Conservation (phyloP, 2,888 invertebrate genomes). For the Gryllus longicercus region DNA sequence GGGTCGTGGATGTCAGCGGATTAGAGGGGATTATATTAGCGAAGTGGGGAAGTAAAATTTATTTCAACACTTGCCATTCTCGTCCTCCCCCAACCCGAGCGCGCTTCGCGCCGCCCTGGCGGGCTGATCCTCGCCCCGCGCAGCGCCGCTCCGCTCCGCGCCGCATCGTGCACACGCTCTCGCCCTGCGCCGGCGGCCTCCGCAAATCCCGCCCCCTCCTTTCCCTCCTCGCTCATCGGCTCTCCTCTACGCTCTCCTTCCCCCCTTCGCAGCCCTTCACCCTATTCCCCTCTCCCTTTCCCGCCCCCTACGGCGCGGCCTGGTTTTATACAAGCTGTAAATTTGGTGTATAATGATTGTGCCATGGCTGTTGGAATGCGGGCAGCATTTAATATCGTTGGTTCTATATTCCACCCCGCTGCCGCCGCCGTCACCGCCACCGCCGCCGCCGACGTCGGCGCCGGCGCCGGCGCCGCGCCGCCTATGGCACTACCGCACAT, state of each 20-base stretch:
- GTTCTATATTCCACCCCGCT: slow-evolving; percentile 42
- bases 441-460: slow-evolving; percentile 33
- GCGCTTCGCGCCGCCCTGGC: neutral
- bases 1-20: slow-evolving; percentile 29
- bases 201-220: neutral
- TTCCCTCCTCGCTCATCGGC: too few relatives aligned
- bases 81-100: neutral
- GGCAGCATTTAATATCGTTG: slow-evolving; percentile 37
- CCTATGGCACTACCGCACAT: slow-evolving; percentile 23
- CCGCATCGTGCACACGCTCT: neutral
- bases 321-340: slow-evolving; percentile 39
- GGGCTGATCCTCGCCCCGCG: neutral
- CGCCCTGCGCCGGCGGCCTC: neutral
- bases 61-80: slow-evolving; percentile 36
- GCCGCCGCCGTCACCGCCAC: slow-evolving; percentile 38
- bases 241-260: too few relatives aligned
- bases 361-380: slow-evolving; percentile 34
- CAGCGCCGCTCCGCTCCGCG: neutral
- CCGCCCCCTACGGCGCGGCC: slow-evolving; percentile 28
- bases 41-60: slow-evolving; percentile 29
- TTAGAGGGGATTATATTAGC: slow-evolving; percentile 27
- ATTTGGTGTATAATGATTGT: slow-evolving; percentile 38
- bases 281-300: slow-evolving; percentile 20
- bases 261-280: neutral
- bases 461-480: slow-evolving; percentile 30